These are phyloP conservation scores for Forbesichthys agassizii DNA, from an alignment of 2,113 vertebrate genomes.

Conservation along the genomic window DNA sequence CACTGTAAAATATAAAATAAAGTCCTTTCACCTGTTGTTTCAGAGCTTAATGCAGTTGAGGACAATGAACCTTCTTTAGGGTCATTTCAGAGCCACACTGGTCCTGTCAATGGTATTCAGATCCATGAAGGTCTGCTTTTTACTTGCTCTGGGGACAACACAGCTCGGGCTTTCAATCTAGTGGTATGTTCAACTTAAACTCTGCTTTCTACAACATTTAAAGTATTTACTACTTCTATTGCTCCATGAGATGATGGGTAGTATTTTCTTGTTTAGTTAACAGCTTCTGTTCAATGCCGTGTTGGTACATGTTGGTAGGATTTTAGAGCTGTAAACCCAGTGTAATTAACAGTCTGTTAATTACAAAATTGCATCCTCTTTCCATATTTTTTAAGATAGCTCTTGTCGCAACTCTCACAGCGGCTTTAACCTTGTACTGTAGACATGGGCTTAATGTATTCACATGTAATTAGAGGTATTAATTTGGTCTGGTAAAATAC, in stretches of 20 bases:
- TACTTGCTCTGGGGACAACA: constrained; percentile 94
- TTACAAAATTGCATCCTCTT: no score
- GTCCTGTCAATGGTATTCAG: constrained; percentile 88
- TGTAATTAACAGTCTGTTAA: no score
- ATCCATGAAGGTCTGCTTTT: constrained; percentile 86
- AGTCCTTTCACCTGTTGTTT: constrained; percentile 4
- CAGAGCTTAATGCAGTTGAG: constrained; percentile 80
- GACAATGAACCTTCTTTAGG: constrained; percentile 86
- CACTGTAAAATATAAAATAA: not conserved
- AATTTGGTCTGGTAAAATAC: not conserved
- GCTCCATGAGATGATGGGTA: no score
- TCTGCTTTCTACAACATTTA: not conserved
- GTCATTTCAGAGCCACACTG: constrained; percentile 83
- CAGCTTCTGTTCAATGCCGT: not conserved
- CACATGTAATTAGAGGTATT: not conserved
- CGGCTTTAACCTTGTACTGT: no score
- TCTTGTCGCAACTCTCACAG: not conserved
- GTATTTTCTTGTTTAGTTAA: not conserved
- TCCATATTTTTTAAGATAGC: not conserved
- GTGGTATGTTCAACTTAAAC: constrained; percentile 71
- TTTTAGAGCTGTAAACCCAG: no score
- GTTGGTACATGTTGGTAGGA: no score
- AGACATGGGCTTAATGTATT: no score
- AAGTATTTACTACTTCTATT: not conserved
- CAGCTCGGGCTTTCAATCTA: constrained; percentile 85